A percentile compares a stretch with the other conserved stretches of the same genome.
Conservation (phyloP, 2,888 invertebrate species). For the Margaritifera margaritifera region DNA sequence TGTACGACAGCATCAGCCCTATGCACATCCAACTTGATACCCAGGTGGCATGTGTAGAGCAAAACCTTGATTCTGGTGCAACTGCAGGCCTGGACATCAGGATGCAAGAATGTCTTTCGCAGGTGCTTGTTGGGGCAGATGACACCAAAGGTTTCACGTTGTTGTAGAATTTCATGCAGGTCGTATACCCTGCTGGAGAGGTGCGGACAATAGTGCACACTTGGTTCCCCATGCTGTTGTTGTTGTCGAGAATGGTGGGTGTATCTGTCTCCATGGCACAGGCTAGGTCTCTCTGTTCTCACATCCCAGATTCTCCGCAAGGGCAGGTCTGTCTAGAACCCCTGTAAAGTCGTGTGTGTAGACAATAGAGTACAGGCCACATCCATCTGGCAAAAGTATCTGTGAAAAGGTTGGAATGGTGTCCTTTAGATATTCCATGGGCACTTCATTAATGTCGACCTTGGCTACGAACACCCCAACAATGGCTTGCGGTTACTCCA, state of each 20-base stretch:
- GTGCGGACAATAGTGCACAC: conserved; percentile 11
- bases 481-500: too few relatives aligned
- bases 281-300: conserved; percentile 10
- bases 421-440: too few relatives aligned
- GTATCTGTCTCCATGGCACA: conserved; percentile 5
- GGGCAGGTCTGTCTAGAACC: conserved; percentile 7
- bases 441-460: too few relatives aligned
- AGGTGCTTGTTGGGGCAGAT: neutral
- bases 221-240: conserved; percentile 6
- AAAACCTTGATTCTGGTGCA: conserved; percentile 1
- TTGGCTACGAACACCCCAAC: too few relatives aligned
- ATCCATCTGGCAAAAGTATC: too few relatives aligned
- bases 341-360: too few relatives aligned
- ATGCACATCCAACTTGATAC: neutral
- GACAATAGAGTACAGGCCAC: too few relatives aligned
- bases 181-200: neutral
- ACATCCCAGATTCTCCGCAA: conserved; percentile 2
- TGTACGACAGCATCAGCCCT: neutral
- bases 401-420: too few relatives aligned
- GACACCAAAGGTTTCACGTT: conserved; percentile 8
- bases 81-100: neutral
- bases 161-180: conserved; percentile 10
- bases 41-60: neutral
- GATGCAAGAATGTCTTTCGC: too few relatives aligned
- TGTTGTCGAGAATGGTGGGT: conserved; percentile 6